phyloP scores from a whole-genome alignment of 1,140 invertebrate genomes.

The Bombus consobrinus region DNA sequence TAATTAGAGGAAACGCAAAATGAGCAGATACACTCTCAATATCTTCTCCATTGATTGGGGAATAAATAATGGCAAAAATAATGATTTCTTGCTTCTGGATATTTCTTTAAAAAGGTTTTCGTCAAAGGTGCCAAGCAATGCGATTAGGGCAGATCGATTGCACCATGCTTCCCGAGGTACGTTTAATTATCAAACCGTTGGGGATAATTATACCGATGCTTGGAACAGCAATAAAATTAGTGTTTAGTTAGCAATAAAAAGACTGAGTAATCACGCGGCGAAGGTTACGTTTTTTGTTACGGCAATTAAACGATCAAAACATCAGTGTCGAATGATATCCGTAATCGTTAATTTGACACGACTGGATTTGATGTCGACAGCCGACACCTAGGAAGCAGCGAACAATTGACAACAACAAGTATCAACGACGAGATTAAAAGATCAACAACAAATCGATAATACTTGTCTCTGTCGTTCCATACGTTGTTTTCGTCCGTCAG shows the following conservation, averaged over 20 bases:
- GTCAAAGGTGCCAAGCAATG: background rate
- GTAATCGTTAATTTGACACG: background rate
- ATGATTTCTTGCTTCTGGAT: too few relatives aligned
- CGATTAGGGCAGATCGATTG: background rate
- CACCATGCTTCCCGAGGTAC: background rate
- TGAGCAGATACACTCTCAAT: background rate
- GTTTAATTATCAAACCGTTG: background rate
- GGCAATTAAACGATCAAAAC: conserved; percentile 54
- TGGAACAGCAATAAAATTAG: conserved; percentile 4
- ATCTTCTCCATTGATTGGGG: fast-evolving
- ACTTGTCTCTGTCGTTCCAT: too few relatives aligned
- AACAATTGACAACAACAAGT: background rate
- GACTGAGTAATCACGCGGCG: background rate
- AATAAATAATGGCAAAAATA: too few relatives aligned
- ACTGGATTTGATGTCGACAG: background rate
- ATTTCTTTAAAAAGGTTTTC: too few relatives aligned
- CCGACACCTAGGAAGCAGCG: background rate
- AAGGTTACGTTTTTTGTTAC: conserved; percentile 34
- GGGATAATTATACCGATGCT: background rate
- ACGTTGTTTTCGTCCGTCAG: background rate
- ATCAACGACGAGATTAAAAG: background rate
- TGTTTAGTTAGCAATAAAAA: conserved; percentile 30
- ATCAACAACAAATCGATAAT: background rate
- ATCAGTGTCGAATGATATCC: conserved; percentile 15
- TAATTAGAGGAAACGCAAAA: background rate